A percentile compares a stretch with the other conserved stretches of the same genome.
phyloP scores from a whole-genome alignment of 2,797 vertebrate genomes.

The Schizopygopsis malacanthus region DNA sequence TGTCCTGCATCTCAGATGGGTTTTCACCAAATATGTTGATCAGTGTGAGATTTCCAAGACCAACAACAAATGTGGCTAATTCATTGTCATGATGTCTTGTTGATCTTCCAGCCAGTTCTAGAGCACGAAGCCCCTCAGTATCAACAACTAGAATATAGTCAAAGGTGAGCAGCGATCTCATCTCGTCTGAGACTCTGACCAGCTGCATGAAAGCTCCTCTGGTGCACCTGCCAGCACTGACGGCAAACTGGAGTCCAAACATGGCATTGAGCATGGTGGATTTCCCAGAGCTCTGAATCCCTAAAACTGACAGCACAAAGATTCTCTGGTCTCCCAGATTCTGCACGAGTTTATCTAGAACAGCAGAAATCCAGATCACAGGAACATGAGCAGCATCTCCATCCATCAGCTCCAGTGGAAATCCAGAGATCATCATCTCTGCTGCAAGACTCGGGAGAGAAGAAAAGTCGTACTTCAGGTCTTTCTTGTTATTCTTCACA shows the following conservation, averaged over 20 bases:
- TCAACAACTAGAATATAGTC: conserved; percentile 73
- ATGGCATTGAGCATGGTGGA: conserved; percentile 81
- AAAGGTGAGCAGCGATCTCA: conserved; percentile 47
- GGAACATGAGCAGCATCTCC: conserved; percentile 23
- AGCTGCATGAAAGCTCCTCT: conserved; percentile 83
- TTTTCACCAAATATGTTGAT: conserved; percentile 84
- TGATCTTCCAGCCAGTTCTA: conserved; percentile 66
- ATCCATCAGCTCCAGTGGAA: conserved; percentile 11
- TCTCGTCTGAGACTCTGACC: conserved; percentile 71
- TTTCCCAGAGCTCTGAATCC: conserved; percentile 62
- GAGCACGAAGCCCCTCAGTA: conserved; percentile 78
- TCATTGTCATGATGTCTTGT: conserved; percentile 75
- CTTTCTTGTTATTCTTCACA: too few species aligned
- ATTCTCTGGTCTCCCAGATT: conserved; percentile 16
- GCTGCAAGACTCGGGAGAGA: too few species aligned
- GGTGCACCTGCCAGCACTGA: conserved; percentile 78
- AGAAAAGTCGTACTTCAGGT: too few species aligned
- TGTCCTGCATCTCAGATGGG: conserved; percentile 80
- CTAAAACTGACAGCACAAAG: conserved; percentile 19
- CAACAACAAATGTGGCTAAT: conserved; percentile 69
- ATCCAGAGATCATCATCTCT: neutral
- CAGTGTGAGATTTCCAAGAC: conserved; percentile 77
- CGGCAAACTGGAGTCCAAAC: conserved; percentile 80
- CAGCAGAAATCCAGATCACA: conserved; percentile 6
- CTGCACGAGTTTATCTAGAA: neutral